These are phyloP conservation scores for Vanessa atalanta DNA, from an alignment of 1,140 invertebrate species.

Conservation along the genomic window DNA sequence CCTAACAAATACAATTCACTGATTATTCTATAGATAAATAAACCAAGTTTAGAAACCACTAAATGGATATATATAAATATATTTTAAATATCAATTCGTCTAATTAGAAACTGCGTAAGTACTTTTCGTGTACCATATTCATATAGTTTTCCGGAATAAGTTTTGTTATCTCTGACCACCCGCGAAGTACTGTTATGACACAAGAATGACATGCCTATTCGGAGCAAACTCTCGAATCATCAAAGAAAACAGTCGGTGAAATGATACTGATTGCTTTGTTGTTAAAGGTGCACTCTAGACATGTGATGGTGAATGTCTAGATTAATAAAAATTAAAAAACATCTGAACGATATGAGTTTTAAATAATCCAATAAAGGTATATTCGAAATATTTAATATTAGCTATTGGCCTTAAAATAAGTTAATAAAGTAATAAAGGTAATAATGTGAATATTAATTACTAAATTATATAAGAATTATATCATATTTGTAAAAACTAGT, in stretches of 20 bases:
- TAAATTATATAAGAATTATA: no score
- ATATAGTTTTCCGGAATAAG: slow-evolving; percentile 6
- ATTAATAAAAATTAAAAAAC: neutral
- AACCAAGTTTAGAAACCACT: no score
- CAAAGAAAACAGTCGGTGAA: slow-evolving; percentile 62
- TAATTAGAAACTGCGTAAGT: neutral
- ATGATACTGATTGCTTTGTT: slow-evolving; percentile 38
- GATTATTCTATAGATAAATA: no score
- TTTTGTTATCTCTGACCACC: slow-evolving; percentile 46
- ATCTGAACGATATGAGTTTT: neutral
- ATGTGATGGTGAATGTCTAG: slow-evolving; percentile 20
- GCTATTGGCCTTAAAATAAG: no score
- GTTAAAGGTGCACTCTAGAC: slow-evolving; percentile 11
- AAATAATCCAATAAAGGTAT: no score
- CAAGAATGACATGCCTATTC: slow-evolving; percentile 48
- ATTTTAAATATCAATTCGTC: no score
- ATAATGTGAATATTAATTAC: no score
- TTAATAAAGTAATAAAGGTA: no score
- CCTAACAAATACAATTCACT: neutral
- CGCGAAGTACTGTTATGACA: slow-evolving; percentile 49
- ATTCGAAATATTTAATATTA: no score
- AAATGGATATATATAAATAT: no score
- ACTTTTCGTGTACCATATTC: neutral
- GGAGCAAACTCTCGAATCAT: slow-evolving; percentile 60
- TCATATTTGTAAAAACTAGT: no score